Base-by-base conservation (phyloP, 2,113 vertebrate species). In the Rana temporaria region DNA sequence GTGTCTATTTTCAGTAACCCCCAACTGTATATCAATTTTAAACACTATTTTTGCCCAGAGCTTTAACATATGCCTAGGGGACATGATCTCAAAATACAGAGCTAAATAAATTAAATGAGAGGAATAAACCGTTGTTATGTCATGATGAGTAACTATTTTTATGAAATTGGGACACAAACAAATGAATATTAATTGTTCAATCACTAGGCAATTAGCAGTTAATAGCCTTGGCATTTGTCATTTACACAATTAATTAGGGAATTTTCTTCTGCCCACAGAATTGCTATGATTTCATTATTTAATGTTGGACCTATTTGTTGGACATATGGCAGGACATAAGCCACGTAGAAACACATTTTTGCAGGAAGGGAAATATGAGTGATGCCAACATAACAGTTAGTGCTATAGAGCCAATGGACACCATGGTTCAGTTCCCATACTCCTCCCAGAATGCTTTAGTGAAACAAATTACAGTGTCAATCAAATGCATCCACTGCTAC, bases 201-300 rank as follows among this genome's bases (percentile, higher is more conserved):
- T 88, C 83, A 82, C 78, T 32, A 86, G 85, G 71, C 85, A 85
- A 90, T 89, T 86, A 86, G 85, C 88, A 83, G 86, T 87, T 88
- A 87, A 91, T 85, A 83, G 84, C 78, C 69, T 87, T 87, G 85
- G 84, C 86, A 88, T 74, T 86, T 74, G 86, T 82, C 79, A 62
- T 85, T 66, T 78, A 79, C 82, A 83, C 87, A 85, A 81, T 85
- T 85, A 86, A 71, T 79, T 87, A 62, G 30, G 12, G 48, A 79
- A 79, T 78, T 66, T 80, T 65, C n/a, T 73, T 65, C 52, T 57
- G 70, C 60, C 62, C 70, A 72, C 57, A 74, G 55, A 65, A 56
- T 38, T 55, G 34, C 34, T 14, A 64, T 24, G 32, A 66, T 56
- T 74, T 55, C 82, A 74, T 84, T 72, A 52, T 81, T 86, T 85